Evolutionary conservation across 2,113 vertebrate genomes (phyloP), one percentile per base, ranked within the genome.

Genomic region (Heteronetta atricapilla): DNA sequence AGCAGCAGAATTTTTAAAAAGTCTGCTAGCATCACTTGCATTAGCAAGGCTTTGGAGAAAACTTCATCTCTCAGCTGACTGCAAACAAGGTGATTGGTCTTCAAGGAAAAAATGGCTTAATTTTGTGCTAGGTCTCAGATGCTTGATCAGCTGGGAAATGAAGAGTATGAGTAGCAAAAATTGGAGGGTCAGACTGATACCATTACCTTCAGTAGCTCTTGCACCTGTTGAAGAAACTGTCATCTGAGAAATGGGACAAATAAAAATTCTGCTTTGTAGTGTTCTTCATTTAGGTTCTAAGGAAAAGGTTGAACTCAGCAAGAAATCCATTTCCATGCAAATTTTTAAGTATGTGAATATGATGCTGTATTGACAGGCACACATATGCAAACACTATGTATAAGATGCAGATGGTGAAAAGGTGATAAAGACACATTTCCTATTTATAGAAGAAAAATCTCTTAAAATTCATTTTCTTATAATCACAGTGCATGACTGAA

Each of bases 31-130:
- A 50, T 73, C 25, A n/a, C n/a, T 89, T 58, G 34, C 3, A 6
- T 46, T 46, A 88, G 59, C 46, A 36, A 42, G 1, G 2, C 38
- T 90, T 58, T 70, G 44, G 33, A 87, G 44, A 29, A 93, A 91
- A 79, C 40, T 38, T 48, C 26, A 53, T 34, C 26, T 66, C 33
- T 64, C 14, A 46, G 38, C 34, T 33, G 34, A 53, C 11, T 48
- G 33, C 0, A 0, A 81, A 53, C 31, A 68, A 67, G 56, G 23
- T 42, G 36, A 13, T 11, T 78, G 55, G 4, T 17, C 40, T 67
- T 94, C 74, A 64, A 48, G 67, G 25, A 28, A 90, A 62, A 89
- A 13, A 42, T 67, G 13, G 48, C 46, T 89, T 73, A 18, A 76
- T 86, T 68, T 69, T 83, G 29, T 78, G 29, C 56, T 50, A 11